Conservation (phyloP, 2,888 invertebrate genomes). For the Phanerotoma sp. region DNA sequence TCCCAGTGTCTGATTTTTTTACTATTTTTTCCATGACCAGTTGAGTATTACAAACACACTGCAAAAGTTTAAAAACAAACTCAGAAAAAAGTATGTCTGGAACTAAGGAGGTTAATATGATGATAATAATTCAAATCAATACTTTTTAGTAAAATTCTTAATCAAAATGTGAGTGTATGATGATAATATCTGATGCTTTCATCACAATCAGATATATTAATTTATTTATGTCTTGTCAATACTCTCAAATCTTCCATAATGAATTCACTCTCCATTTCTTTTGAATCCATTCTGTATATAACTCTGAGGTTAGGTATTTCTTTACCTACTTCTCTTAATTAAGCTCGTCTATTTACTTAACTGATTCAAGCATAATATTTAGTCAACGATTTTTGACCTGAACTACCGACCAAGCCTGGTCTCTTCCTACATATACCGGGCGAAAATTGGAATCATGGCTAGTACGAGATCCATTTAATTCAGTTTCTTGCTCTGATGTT, state of each 20-base stretch:
- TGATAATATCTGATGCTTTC: too few relatives aligned
- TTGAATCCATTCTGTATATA: background rate
- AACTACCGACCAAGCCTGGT: background rate
- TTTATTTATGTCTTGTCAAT: too few relatives aligned
- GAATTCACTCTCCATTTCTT: background rate
- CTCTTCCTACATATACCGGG: slow-evolving; percentile 15
- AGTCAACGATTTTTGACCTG: slow-evolving; percentile 36
- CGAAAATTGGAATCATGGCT: slow-evolving; percentile 28
- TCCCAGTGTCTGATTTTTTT: too few relatives aligned
- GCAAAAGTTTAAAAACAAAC: too few relatives aligned
- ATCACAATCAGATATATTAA: too few relatives aligned
- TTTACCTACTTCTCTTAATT: slow-evolving; percentile 37
- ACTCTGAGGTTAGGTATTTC: slow-evolving; percentile 4
- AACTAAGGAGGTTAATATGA: too few relatives aligned
- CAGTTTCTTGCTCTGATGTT: slow-evolving; percentile 15
- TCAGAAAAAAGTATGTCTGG: too few relatives aligned
- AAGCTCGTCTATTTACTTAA: slow-evolving; percentile 43
- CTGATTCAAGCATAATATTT: slow-evolving; percentile 47
- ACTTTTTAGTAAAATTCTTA: too few relatives aligned
- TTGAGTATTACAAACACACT: too few relatives aligned
- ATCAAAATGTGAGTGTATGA: too few relatives aligned
- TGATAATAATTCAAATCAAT: too few relatives aligned
- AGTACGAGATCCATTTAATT: slow-evolving; percentile 19
- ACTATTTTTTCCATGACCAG: too few relatives aligned
- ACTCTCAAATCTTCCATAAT: slow-evolving; percentile 1